Percentiles rank a stretch among this genome's conserved stretches.
Conservation (phyloP, 2,888 invertebrate species). For the Horisme vitalbata region DNA sequence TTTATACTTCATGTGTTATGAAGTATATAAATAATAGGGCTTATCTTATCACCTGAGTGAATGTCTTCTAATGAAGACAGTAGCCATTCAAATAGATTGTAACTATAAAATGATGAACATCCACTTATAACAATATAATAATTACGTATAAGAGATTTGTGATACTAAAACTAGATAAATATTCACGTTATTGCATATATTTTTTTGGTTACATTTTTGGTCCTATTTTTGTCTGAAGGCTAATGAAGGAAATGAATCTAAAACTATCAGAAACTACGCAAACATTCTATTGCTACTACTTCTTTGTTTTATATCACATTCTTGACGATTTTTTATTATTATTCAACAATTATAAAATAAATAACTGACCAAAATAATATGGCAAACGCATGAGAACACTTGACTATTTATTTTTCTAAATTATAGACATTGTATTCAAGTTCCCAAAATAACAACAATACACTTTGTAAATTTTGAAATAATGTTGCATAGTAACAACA, state of each 20-base stretch:
- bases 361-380: slow-evolving; percentile 8
- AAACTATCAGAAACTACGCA: slow-evolving; percentile 40
- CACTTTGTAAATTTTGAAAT: slow-evolving; percentile 41
- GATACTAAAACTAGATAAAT: slow-evolving; percentile 42
- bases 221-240: slow-evolving; percentile 45
- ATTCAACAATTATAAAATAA: slow-evolving; percentile 23
- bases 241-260: slow-evolving; percentile 36
- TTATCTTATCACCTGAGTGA: slow-evolving; percentile 37
- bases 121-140: slow-evolving; percentile 45
- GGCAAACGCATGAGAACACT: slow-evolving; percentile 16
- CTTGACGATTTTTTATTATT: slow-evolving; percentile 48
- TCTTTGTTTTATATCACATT: slow-evolving; percentile 57
- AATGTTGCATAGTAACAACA: slow-evolving; percentile 9
- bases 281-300: slow-evolving; percentile 42
- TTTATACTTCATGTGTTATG: too few species aligned
- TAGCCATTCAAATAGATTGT: slow-evolving; percentile 45
- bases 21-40: slow-evolving; percentile 1
- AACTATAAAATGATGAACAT: slow-evolving; percentile 49
- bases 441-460: slow-evolving; percentile 35
- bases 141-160: slow-evolving; percentile 61
- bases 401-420: slow-evolving; percentile 11
- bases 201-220: slow-evolving; percentile 45
- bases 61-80: slow-evolving; percentile 42
- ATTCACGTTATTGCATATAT: slow-evolving; percentile 36
- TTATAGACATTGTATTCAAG: slow-evolving; percentile 28